Conservation (phyloP, 2,888 invertebrate genomes). For the Euplagia quadripunctaria region DNA sequence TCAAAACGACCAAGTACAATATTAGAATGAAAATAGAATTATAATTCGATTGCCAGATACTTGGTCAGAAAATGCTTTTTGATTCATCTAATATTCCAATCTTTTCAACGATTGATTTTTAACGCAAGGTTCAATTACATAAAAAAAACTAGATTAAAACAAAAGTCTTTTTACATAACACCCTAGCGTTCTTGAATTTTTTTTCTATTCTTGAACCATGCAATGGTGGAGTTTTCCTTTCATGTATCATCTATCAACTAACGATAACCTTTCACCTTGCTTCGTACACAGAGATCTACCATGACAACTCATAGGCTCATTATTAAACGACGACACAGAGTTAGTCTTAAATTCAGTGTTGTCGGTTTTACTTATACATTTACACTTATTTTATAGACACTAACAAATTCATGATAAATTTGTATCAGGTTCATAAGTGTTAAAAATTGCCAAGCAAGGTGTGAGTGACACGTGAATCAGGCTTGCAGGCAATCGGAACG, state of each 20-base stretch:
- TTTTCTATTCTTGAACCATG: not conserved
- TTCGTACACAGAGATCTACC: not conserved
- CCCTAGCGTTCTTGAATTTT: not conserved
- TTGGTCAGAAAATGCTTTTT: not conserved
- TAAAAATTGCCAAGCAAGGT: no score
- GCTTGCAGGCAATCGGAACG: no score
- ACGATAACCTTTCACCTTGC: not conserved
- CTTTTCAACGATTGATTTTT: not conserved
- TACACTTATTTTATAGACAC: no score
- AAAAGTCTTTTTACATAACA: no score
- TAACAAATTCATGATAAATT: no score
- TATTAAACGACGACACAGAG: not conserved
- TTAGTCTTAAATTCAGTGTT: no score
- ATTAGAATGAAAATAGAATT: not conserved
- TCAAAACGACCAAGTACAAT: not conserved
- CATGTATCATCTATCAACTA: not conserved
- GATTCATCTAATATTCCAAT: not conserved
- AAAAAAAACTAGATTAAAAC: no score
- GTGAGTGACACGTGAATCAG: no score
- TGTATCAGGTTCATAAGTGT: no score
- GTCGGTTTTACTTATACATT: no score
- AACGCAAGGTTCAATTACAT: no score
- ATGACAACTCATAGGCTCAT: not conserved
- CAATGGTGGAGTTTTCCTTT: not conserved
- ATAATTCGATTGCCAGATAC: not conserved